Conservation (phyloP, 2,888 invertebrate species). For the Andrena hattorfiana region DNA sequence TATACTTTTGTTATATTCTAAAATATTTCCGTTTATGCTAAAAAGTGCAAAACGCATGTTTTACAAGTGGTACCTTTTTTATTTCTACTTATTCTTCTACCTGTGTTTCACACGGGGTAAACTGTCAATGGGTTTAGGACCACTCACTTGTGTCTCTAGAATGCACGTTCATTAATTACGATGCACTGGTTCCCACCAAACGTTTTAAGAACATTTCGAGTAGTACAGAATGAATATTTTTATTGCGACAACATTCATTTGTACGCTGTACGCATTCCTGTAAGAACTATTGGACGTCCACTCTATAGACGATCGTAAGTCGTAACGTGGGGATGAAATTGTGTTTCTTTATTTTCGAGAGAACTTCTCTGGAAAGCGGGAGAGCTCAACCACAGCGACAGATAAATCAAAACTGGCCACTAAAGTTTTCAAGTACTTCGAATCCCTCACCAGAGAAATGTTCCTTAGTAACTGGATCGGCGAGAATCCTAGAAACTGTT, state of each 20-base stretch:
- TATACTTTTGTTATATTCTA: too few relatives aligned
- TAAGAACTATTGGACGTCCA: neutral
- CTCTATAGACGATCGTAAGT: slow-evolving; percentile 27
- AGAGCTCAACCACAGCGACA: slow-evolving; percentile 57
- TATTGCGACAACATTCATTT: neutral
- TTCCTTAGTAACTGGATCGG: slow-evolving; percentile 29
- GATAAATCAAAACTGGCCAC: slow-evolving; percentile 70
- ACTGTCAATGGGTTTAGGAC: too few relatives aligned
- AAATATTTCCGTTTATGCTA: too few relatives aligned
- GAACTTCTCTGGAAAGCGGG: slow-evolving; percentile 53
- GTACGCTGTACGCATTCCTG: neutral
- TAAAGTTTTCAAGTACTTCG: slow-evolving; percentile 65
- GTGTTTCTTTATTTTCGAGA: slow-evolving; percentile 63
- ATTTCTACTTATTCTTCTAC: too few relatives aligned
- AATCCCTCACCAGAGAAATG: slow-evolving; percentile 43
- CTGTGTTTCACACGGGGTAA: too few relatives aligned
- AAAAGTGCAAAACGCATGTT: too few relatives aligned
- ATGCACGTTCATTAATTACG: too few relatives aligned
- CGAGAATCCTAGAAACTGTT: slow-evolving; percentile 13
- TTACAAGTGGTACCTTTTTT: too few relatives aligned
- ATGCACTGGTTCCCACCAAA: too few relatives aligned
- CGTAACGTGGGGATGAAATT: slow-evolving; percentile 23
- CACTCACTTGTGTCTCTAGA: too few relatives aligned
- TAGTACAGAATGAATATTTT: neutral
- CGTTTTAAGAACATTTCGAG: neutral